phyloP scores from a whole-genome alignment of 2,888 invertebrate species.

The Drosophila flavopinicola region DNA sequence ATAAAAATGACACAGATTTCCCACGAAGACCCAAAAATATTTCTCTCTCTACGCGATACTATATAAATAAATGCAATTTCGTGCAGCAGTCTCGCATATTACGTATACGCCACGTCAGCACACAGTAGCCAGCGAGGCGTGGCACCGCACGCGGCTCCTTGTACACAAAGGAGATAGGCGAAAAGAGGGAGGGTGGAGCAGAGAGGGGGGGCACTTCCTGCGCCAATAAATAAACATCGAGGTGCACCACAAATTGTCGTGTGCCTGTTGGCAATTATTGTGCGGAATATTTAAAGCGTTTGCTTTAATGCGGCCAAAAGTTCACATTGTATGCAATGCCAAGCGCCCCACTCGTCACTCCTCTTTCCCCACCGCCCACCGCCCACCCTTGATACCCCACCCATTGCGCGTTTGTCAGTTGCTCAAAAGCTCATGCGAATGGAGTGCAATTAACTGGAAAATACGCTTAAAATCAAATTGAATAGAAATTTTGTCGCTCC shows the following conservation, averaged over 20 bases:
- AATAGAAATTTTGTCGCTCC: slow-evolving; percentile 77
- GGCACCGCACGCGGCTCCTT: slow-evolving; percentile 6
- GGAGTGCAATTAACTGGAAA: slow-evolving; percentile 78
- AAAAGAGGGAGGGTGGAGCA: not conserved
- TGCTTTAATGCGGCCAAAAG: slow-evolving; percentile 76
- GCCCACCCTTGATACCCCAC: not conserved
- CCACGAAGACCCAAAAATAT: slow-evolving; percentile 33
- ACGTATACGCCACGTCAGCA: slow-evolving; percentile 70
- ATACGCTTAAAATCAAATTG: slow-evolving; percentile 80
- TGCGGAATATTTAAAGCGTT: slow-evolving; percentile 63
- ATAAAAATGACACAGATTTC: slow-evolving; percentile 77
- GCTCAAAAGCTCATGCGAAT: slow-evolving; percentile 49
- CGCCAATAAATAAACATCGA: slow-evolving; percentile 66
- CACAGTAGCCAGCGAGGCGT: slow-evolving; percentile 4
- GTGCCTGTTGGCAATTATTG: slow-evolving; percentile 61
- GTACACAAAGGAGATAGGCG: no score
- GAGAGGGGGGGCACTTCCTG: slow-evolving; percentile 56
- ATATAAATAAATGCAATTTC: slow-evolving; percentile 57
- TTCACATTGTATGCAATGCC: slow-evolving; percentile 49
- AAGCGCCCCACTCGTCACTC: no score
- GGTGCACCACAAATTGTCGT: slow-evolving; percentile 67
- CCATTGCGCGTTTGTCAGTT: slow-evolving; percentile 13
- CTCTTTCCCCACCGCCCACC: not conserved
- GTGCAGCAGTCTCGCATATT: slow-evolving; percentile 46
- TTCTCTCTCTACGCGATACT: slow-evolving; percentile 11